Base-by-base conservation (phyloP, 2,113 vertebrate species). In the Ranitomeya variabilis region DNA sequence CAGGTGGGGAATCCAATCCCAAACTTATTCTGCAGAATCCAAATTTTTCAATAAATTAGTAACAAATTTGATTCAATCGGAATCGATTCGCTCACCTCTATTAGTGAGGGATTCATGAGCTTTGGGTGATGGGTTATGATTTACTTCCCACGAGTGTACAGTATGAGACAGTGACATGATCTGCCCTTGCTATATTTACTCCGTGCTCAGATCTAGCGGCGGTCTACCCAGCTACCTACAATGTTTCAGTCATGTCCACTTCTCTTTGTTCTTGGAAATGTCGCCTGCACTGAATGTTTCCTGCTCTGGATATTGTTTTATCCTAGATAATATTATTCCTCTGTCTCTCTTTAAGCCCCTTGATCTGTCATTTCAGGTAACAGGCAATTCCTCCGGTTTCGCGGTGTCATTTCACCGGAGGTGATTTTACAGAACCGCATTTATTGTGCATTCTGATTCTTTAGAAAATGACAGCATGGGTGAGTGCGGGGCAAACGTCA, bases 381-480 rank as follows among this genome's bases (percentile, higher is more conserved):
- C 21, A 55, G 21, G 37, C 23, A 51, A 26, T 55, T 84, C 55
- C 51, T 52, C 60, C 7, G 14, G 11, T 23, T 66, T 62, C 10
- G 23, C 16, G 13, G 60, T 71, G 23, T 59, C 23, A 37, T 57
- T 37, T 87, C 52, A 71, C 86, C 26, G 31, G 8, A 69, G 86
- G 86, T 15, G 64, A 71, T 71, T 80, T 87, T 37, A 31, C 57
- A 59, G 78, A 87, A 71, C 18, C 8, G 21, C 57, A 37, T 80
- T 87, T 87, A 87, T 87, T 80, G 62, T 80, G 59, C 86, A 69
- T 87, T 80, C 73, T 45, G 86, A 55, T 66, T 69, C 76, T 81
- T 80, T 71, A 69, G n/a, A 87, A 66, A 37, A 16, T 37, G 67
- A 71, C 86, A 87, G 86, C 45, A 57, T 80, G 86, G 10, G 52